These are phyloP conservation scores for Rhynchophorus ferrugineus DNA, from an alignment of 1,140 invertebrate genomes.

Conservation along the genomic window DNA sequence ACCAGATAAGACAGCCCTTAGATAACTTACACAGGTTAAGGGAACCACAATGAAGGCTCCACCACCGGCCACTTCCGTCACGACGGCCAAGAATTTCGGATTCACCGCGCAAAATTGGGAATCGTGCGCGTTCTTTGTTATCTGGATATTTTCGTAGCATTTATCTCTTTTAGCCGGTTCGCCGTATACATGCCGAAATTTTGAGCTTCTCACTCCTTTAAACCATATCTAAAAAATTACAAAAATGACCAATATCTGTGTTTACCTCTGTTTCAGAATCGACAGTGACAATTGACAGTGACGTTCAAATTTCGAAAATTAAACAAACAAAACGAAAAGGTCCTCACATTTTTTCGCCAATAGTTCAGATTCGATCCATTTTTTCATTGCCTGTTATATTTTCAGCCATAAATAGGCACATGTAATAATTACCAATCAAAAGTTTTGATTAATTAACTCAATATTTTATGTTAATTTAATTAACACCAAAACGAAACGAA, in stretches of 20 bases:
- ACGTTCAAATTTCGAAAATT: too few species aligned
- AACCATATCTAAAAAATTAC: conserved; percentile 59
- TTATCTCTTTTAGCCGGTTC: conserved; percentile 77
- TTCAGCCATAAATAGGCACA: too few species aligned
- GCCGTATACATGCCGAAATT: conserved; percentile 91
- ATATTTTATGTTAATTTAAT: too few species aligned
- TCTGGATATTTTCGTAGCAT: conserved; percentile 89
- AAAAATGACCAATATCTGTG: background rate
- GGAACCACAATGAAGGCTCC: conserved; percentile 89
- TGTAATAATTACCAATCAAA: too few species aligned
- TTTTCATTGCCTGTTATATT: too few species aligned
- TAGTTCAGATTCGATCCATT: too few species aligned
- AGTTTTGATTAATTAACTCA: too few species aligned
- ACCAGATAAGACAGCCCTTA: too few species aligned
- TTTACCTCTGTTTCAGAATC: background rate
- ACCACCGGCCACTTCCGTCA: conserved; percentile 90
- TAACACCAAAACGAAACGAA: too few species aligned
- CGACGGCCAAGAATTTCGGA: conserved; percentile 89
- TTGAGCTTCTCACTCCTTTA: conserved; percentile 76
- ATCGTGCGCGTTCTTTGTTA: conserved; percentile 87
- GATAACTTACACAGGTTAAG: conserved; percentile 78
- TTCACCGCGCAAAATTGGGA: conserved; percentile 89
- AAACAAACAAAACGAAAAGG: too few species aligned
- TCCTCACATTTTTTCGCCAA: too few species aligned
- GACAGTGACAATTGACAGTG: too few species aligned